Evolutionary conservation across 2,888 invertebrate species (phyloP).

Genomic region (Cosmopolites sordidus): DNA sequence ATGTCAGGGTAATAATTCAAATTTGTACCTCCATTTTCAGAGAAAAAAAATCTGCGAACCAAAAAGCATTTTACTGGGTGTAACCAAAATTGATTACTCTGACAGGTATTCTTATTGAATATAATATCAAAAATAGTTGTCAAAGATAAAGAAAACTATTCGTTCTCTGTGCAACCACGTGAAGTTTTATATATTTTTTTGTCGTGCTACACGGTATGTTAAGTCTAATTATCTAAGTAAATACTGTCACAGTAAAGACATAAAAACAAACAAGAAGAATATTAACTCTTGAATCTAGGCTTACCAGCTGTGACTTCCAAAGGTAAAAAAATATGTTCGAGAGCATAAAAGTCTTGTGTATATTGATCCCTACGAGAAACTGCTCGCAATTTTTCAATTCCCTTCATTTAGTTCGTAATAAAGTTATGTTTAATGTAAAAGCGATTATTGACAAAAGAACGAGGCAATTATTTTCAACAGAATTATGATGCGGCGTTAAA

Average conservation of each 20-base stretch:
- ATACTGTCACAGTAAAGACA: conserved; percentile 1
- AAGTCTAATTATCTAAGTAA: conserved; percentile 5
- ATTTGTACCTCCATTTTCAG: too few species aligned
- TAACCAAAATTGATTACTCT: too few species aligned
- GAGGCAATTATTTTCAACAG: conserved; percentile 9
- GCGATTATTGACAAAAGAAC: background rate
- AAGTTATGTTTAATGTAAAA: background rate
- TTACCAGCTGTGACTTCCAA: conserved; percentile 6
- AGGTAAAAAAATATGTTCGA: background rate
- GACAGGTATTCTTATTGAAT: too few species aligned
- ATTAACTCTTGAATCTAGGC: conserved; percentile 3
- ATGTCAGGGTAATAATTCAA: too few species aligned
- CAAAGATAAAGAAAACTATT: too few species aligned
- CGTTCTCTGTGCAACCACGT: too few species aligned
- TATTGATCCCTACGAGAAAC: background rate
- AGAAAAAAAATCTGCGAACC: too few species aligned
- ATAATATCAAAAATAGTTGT: too few species aligned
- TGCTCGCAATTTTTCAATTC: background rate
- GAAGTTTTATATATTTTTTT: too few species aligned
- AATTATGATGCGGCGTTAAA: conserved; percentile 7
- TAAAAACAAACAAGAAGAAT: conserved; percentile 6
- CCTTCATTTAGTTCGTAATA: background rate
- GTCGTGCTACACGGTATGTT: background rate
- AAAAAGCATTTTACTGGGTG: too few species aligned
- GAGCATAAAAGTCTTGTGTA: background rate